Base-by-base conservation (phyloP, 2,113 vertebrate genomes). In the Macroglossus sobrinus region DNA sequence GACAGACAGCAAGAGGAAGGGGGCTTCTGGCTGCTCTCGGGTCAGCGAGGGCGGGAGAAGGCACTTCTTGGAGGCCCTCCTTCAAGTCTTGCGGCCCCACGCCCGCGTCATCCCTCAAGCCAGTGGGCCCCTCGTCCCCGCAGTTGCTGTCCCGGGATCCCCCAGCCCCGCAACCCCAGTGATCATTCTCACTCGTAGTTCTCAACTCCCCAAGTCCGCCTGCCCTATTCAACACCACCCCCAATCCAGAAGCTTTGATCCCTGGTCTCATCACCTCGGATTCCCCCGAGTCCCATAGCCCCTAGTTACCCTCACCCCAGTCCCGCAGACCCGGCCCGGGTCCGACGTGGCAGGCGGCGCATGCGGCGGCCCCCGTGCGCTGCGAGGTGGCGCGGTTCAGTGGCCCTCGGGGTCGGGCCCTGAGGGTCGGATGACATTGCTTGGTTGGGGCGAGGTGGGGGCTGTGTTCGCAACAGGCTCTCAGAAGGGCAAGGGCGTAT, bases 301-400 rank as follows among this genome's bases (percentile, higher is more conserved):
- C 53, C 43, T 8, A 30, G 80, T 18, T 35, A 45, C 64, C 75
- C 47, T 12, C 43, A 45, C 19, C 55, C 75, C 79, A 55, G 84
- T 7, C 47, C 57, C 63, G 33, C 64, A 78, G 66, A 53, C 50
- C 11, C 26, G 61, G 84, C 74, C 71, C 16, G 64, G 93, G 75
- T 68, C 94, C 63, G 95, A 96, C 85, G 92, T 93, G 93, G 95
- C 92, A 85, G 89, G 74, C 72, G 10, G 47, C 47, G 15, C 30
- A 84, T 50, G 55, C 74, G 1, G 55, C 19, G 21, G 9, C 59
- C 63, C 84, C 30, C 15, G 11, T 8, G 59, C 57, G 7, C 95
- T 40, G 84, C 38, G 38, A 43, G n/a, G 74, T 79, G 89, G 75
- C 47, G 30, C 33, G 22, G 55, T 35, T 76, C 47, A 3, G 57